Conservation (phyloP, 2,797 vertebrate species). For the Spheniscus humboldti region DNA sequence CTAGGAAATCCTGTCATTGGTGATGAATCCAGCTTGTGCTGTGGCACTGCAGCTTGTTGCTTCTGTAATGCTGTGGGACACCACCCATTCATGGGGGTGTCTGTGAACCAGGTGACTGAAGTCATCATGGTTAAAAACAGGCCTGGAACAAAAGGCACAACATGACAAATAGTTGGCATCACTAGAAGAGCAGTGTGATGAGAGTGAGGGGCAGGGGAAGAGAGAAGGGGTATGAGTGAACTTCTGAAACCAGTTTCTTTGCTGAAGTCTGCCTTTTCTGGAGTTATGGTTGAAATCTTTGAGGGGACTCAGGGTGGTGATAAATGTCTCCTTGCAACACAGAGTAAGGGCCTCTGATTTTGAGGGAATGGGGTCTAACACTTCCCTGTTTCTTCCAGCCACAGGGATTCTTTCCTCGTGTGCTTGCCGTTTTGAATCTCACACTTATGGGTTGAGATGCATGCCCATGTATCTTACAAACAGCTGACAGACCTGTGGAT, state of each 20-base stretch:
- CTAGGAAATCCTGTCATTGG: not conserved
- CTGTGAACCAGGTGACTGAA: not conserved
- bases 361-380: not conserved
- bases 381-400: not conserved
- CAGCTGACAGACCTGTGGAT: not conserved
- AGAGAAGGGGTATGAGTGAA: not conserved
- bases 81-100: not conserved
- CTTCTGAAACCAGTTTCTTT: not conserved
- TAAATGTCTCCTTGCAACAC: not conserved
- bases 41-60: not conserved
- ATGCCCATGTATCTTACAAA: not conserved
- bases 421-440: not conserved
- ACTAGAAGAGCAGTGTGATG: not conserved
- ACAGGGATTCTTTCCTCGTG: not conserved
- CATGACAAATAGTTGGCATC: not conserved
- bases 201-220: not conserved
- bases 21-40: not conserved
- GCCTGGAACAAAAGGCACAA: not conserved
- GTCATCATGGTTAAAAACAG: not conserved
- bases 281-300: not conserved
- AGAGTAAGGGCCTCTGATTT: not conserved
- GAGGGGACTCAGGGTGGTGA: not conserved
- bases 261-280: not conserved
- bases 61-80: not conserved
- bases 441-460: fast-evolving